Conservation (phyloP, 2,888 invertebrate species). For the Lithophane socia region DNA sequence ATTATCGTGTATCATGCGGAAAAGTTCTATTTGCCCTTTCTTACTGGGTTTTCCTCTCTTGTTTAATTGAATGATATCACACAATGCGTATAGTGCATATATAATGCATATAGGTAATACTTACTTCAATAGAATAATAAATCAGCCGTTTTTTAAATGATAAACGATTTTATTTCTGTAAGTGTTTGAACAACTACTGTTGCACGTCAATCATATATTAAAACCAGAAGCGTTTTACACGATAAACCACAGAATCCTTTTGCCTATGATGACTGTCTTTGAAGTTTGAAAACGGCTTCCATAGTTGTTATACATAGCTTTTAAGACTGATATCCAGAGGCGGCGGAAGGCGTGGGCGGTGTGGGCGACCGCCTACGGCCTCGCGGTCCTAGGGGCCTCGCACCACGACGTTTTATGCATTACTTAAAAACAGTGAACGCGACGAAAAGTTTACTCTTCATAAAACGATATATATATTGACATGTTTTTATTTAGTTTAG, state of each 20-base stretch:
- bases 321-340: too few species aligned
- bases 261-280: background rate
- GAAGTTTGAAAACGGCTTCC: background rate
- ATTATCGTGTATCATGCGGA: background rate
- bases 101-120: background rate
- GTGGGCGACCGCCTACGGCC: too few species aligned
- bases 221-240: background rate
- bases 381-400: too few species aligned
- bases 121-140: background rate
- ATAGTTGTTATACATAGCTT: background rate
- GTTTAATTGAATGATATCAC: background rate
- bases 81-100: background rate
- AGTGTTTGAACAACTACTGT: background rate
- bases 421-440: too few species aligned
- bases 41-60: conserved; percentile 15
- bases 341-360: too few species aligned
- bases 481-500: too few species aligned
- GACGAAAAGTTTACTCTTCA: too few species aligned
- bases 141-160: background rate
- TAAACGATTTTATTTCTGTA: background rate
- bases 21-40: conserved; percentile 16
- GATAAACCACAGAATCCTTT: background rate
- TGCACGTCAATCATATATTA: background rate
- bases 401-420: too few species aligned
- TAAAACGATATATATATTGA: too few species aligned